Evolutionary conservation across 2,113 vertebrate genomes (phyloP), one percentile per base, ranked within the genome.

Genomic region (Marmota monax): DNA sequence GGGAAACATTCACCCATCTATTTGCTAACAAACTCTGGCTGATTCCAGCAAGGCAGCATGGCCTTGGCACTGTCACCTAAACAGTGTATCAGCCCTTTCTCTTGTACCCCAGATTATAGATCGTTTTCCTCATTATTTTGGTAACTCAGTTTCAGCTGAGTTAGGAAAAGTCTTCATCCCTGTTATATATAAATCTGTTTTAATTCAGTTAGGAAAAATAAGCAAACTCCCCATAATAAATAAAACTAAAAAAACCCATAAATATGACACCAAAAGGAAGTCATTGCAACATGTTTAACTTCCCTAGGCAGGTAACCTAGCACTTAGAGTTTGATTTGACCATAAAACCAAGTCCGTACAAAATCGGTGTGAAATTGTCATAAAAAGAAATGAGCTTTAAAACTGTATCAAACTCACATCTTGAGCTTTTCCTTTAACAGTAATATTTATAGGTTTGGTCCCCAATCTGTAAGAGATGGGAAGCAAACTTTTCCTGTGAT

Each of bases 301-400:
- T 92, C 58, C 61, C 0, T 18, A 95, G 45, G 83, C 61, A 86
- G 51, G 92, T 42, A 61, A 76, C 58, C 29, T 63, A 95, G 92
- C 56, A 61, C 85, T 87, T 80, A 20, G 27, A 94, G 83, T 96
- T 83, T 94, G 84, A 42, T 56, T 65, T 39, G 4, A 2, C 70
- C 93, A 89, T 90, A 84, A 88, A 98, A 98, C 96, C 92, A 97
- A 89, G 88, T 58, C 95, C 93, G 93, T 85, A 83, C 72, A 93
- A 96, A 98, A 97, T 97, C 80, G 74, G 96, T 97, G 98, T 97
- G 89, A 98, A 97, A 98, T 95, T 88, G 67, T 92, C 97, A 93
- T 93, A 96, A 97, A 98, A 98, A 97, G 76, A 98, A 92, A 78
- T 77, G 76, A 97, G 94, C 78, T 95, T 98, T 97, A 97, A 98